phyloP scores from a whole-genome alignment of 2,797 vertebrate genomes.

The Myotis findleyi region DNA sequence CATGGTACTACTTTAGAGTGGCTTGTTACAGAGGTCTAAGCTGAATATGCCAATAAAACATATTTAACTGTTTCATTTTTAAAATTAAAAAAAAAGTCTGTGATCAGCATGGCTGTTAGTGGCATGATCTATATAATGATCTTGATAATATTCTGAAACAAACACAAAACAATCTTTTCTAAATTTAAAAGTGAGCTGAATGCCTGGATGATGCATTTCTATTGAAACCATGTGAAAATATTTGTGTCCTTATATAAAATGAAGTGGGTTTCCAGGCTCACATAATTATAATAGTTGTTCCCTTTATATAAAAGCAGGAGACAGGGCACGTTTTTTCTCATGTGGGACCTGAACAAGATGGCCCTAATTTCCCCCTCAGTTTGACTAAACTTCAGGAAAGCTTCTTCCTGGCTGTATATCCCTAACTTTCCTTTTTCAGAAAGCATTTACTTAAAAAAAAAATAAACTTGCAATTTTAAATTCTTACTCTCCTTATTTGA shows the following conservation, averaged over 20 bases:
- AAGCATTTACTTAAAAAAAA: not conserved
- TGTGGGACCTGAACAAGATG: not conserved
- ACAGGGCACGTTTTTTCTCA: not conserved
- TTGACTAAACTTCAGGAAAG: not conserved
- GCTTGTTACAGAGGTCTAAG: slow-evolving; percentile 74
- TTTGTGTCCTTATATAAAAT: not conserved
- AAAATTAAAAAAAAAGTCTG: not conserved
- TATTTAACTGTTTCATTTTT: slow-evolving; percentile 54
- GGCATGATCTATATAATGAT: not conserved
- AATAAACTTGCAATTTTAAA: not conserved
- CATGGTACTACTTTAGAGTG: slow-evolving; percentile 48
- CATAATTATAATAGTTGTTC: not conserved
- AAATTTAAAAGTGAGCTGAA: not conserved
- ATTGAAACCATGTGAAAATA: not conserved
- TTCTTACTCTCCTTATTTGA: not conserved
- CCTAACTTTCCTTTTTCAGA: not conserved
- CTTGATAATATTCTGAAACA: not conserved
- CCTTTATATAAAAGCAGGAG: not conserved
- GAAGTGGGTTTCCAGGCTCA: not conserved
- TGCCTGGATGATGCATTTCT: not conserved
- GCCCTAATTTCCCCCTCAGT: not conserved
- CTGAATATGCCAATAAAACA: slow-evolving; percentile 71
- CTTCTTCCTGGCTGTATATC: not conserved
- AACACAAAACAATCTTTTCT: not conserved
- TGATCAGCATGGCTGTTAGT: not conserved